Percentiles rank a stretch among this genome's conserved stretches.
phyloP scores from a whole-genome alignment of 2,797 vertebrate species.

The Gymnothorax reevesii region DNA sequence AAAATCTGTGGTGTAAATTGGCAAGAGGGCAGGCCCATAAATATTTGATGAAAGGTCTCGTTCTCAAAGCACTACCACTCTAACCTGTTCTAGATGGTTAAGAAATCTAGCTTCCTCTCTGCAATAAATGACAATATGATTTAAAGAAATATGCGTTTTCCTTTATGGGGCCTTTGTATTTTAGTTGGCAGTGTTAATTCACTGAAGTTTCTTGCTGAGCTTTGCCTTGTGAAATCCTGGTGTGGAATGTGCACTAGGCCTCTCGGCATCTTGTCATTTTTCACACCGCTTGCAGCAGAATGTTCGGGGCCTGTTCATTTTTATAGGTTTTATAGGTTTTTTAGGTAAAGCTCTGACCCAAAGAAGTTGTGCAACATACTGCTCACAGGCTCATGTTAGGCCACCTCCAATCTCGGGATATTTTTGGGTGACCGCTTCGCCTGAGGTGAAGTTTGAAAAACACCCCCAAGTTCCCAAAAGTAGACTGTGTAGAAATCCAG shows the following conservation, averaged over 20 bases:
- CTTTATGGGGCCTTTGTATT: constrained; percentile 1
- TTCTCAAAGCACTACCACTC: not conserved
- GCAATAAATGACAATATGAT: not conserved
- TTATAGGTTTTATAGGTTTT: constrained; percentile 45
- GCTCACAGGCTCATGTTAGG: constrained; percentile 32
- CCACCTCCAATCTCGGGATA: constrained; percentile 30
- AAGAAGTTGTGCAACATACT: constrained; percentile 51
- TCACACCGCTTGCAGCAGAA: constrained; percentile 29
- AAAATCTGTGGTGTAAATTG: not conserved
- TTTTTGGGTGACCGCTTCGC: not conserved
- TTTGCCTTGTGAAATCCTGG: constrained; percentile 58
- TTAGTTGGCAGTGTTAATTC: constrained; percentile 50
- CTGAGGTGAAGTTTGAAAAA: not conserved
- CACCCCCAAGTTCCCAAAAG: too few relatives aligned
- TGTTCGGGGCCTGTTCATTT: constrained; percentile 57
- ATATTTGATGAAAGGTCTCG: not conserved
- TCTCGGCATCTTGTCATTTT: constrained; percentile 43
- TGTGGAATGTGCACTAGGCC: constrained; percentile 62
- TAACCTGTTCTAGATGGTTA: not conserved
- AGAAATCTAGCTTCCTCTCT: not conserved
- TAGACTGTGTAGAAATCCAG: too few relatives aligned
- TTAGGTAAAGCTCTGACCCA: constrained; percentile 51
- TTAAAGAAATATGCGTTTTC: not conserved
- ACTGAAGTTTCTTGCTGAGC: constrained; percentile 41
- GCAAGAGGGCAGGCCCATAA: not conserved